phyloP scores from a whole-genome alignment of 1,140 invertebrate genomes.

The Plectrocnemia conspersa region DNA sequence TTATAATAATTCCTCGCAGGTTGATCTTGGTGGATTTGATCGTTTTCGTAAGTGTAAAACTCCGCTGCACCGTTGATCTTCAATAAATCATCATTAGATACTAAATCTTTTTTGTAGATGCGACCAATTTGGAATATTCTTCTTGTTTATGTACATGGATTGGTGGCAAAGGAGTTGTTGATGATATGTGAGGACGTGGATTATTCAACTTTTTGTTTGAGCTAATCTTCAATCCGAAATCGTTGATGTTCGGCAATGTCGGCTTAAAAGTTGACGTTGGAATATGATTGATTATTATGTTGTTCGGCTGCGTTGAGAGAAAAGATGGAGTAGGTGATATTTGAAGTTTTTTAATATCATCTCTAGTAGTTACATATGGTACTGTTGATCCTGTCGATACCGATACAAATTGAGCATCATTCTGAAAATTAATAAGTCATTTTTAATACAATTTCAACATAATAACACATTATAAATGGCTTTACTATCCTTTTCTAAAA shows the following conservation, averaged over 20 bases:
- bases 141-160: constrained; percentile 1
- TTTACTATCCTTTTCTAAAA: no score
- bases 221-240: constrained; percentile 6
- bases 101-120: constrained; percentile 52
- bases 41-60: constrained; percentile 34
- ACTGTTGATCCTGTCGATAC: no score
- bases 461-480: no score
- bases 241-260: no score
- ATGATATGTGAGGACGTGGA: not conserved
- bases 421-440: no score
- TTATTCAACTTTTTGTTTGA: not conserved
- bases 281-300: no score
- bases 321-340: not conserved
- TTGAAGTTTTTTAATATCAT: not conserved
- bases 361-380: not conserved
- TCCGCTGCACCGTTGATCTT: constrained; percentile 52
- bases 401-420: no score
- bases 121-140: constrained; percentile 47
- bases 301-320: no score
- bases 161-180: constrained; percentile 11
- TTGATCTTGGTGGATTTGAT: constrained; percentile 37
- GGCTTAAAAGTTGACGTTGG: no score
- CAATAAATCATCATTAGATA: constrained; percentile 53
- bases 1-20: constrained; percentile 37
- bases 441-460: no score